Evolutionary conservation across 1,140 invertebrate genomes (phyloP).

Genomic region (Doryteuthis pealeii): DNA sequence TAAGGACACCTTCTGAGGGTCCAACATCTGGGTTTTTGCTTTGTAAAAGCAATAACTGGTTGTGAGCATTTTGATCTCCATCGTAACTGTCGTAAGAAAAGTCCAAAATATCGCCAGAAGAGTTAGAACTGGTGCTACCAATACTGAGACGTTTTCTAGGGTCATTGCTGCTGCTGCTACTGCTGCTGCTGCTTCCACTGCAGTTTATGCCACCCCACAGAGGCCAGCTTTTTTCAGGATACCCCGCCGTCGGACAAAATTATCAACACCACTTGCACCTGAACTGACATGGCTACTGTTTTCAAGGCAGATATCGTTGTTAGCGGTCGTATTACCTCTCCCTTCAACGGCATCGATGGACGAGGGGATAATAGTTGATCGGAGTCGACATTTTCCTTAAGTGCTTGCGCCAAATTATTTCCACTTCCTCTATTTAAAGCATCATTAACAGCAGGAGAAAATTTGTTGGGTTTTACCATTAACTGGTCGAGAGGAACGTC

Average conservation of each 20-base stretch:
- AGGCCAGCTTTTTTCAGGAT: slow-evolving; percentile 42
- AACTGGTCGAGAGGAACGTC: no score
- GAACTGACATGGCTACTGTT: not conserved
- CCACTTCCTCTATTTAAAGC: no score
- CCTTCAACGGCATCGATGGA: not conserved
- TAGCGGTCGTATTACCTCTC: not conserved
- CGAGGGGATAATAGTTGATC: not conserved
- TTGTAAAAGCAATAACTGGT: not conserved
- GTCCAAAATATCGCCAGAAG: slow-evolving; percentile 55
- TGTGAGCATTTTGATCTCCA: slow-evolving; percentile 24
- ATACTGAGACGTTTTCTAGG: slow-evolving; percentile 50
- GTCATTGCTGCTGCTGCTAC: slow-evolving; percentile 26
- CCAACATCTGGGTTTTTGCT: not conserved
- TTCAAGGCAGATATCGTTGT: no score
- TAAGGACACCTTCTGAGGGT: slow-evolving; percentile 16
- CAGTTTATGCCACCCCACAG: slow-evolving; percentile 8
- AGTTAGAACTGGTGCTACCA: slow-evolving; percentile 54
- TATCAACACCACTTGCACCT: slow-evolving; percentile 20
- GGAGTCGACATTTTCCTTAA: no score
- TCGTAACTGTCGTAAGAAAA: slow-evolving; percentile 56
- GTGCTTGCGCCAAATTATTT: no score
- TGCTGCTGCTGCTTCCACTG: slow-evolving; percentile 5
- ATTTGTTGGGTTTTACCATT: no score
- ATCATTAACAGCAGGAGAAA: no score
- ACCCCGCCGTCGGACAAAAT: slow-evolving; percentile 35